A percentile compares a stretch with the other conserved stretches of the same genome.
These are phyloP conservation scores for Sthenelais limicola DNA, from an alignment of 2,888 invertebrate genomes.

Conservation along the genomic window DNA sequence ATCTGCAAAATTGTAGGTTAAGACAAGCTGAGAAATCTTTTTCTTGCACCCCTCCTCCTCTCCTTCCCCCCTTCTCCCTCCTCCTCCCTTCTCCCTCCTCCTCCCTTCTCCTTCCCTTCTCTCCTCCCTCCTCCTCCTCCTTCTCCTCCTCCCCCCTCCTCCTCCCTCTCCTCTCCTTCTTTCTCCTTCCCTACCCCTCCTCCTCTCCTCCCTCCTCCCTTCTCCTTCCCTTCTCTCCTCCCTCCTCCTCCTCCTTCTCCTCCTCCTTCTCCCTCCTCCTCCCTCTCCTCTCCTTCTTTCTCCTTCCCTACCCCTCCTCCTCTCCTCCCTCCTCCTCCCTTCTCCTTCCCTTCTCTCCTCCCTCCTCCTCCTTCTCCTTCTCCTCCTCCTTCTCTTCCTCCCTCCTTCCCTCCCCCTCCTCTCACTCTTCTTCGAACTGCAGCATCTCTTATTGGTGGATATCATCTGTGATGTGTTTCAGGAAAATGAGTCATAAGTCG, in stretches of 20 bases:
- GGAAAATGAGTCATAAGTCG: no score
- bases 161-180: constrained; percentile 9
- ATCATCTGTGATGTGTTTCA: no score
- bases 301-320: not conserved
- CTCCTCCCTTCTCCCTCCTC: not conserved
- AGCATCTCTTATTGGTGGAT: no score
- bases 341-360: constrained; percentile 7
- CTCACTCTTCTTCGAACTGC: no score
- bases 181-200: no score
- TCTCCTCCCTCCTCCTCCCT: not conserved
- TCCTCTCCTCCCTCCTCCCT: constrained; percentile 2
- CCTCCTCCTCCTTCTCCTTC: not conserved
- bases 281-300: not conserved
- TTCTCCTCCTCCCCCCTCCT: not conserved
- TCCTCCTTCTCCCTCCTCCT: no score
- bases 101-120: not conserved
- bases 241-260: no score
- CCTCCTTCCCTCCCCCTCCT: not conserved
- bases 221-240: constrained; percentile 5
- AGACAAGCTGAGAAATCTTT: no score
- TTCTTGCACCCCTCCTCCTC: no score
- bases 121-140: not conserved
- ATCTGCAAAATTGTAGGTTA: no score
- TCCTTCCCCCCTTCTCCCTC: not conserved
- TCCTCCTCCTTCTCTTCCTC: not conserved